These are phyloP conservation scores for Agraylea sexmaculata DNA, from an alignment of 1,140 invertebrate species.

Conservation along the genomic window DNA sequence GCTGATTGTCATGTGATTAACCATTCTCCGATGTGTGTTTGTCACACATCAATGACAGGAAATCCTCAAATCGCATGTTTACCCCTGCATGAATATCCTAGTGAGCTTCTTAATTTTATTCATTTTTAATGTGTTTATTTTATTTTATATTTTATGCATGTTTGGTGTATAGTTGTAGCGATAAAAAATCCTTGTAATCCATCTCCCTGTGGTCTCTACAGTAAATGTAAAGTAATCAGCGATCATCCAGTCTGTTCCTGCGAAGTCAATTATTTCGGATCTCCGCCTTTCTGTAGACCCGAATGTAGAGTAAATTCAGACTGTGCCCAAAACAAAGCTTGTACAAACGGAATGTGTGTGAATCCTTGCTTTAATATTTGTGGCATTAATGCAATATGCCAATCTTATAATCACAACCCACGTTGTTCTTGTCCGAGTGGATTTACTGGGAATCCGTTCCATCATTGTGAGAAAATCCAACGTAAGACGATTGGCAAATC, in stretches of 20 bases:
- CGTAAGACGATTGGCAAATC: constrained; percentile 32
- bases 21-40: constrained; percentile 60
- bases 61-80: constrained; percentile 52
- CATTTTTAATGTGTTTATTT: not conserved
- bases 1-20: constrained; percentile 66
- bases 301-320: constrained; percentile 60
- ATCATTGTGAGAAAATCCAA: constrained; percentile 44
- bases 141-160: not conserved
- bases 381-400: constrained; percentile 51
- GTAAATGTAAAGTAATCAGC: constrained; percentile 48
- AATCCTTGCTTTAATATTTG: constrained; percentile 65
- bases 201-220: constrained; percentile 56
- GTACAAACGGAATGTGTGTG: constrained; percentile 56
- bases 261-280: constrained; percentile 47
- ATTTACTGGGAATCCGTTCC: constrained; percentile 55
- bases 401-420: constrained; percentile 62
- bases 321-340: constrained; percentile 55
- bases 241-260: constrained; percentile 56
- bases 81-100: constrained; percentile 24
- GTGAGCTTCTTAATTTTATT: constrained; percentile 12
- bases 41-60: constrained; percentile 44
- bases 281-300: constrained; percentile 55
- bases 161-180: not conserved
- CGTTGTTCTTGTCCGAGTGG: constrained; percentile 58
- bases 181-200: constrained; percentile 43